Conservation (phyloP, 2,797 vertebrate species). For the Hyperoplus lanceolatus region DNA sequence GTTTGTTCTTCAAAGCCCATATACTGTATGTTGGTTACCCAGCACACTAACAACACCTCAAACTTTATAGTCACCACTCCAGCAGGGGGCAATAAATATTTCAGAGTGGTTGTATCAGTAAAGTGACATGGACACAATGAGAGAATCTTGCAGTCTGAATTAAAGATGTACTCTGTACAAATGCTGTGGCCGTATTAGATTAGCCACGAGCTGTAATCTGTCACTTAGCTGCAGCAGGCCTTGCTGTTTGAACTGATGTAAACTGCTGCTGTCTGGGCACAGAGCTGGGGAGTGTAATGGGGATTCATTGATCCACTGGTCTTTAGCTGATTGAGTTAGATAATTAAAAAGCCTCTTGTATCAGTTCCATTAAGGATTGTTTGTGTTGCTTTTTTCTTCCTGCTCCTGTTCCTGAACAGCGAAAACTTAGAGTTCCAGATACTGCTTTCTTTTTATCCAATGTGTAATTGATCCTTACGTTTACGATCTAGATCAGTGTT, state of each 20-base stretch:
- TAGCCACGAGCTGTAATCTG: constrained; percentile 87
- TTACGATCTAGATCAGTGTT: too few relatives aligned
- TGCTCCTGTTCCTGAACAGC: constrained; percentile 79
- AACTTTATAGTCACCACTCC: constrained; percentile 63
- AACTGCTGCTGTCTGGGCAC: constrained; percentile 81
- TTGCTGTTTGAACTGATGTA: constrained; percentile 84
- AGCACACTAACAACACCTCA: constrained; percentile 29
- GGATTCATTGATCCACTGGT: constrained; percentile 88
- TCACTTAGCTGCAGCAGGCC: constrained; percentile 84
- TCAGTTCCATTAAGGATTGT: constrained; percentile 89
- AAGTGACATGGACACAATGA: constrained; percentile 81
- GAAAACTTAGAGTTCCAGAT: constrained; percentile 59
- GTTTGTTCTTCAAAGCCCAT: constrained; percentile 6
- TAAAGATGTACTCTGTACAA: constrained; percentile 85
- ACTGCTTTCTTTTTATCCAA: constrained; percentile 39
- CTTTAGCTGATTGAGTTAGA: constrained; percentile 90
- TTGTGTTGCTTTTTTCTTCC: constrained; percentile 81
- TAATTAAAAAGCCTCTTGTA: constrained; percentile 91
- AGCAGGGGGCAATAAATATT: constrained; percentile 80
- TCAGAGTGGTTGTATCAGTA: constrained; percentile 77
- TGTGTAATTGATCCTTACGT: too few relatives aligned
- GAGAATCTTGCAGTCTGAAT: constrained; percentile 83
- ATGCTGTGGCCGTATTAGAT: constrained; percentile 84
- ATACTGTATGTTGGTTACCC: constrained; percentile 19
- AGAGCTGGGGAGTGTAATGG: constrained; percentile 84